phyloP scores from a whole-genome alignment of 1,140 invertebrate genomes.

The Dinothrombium tinctorium region DNA sequence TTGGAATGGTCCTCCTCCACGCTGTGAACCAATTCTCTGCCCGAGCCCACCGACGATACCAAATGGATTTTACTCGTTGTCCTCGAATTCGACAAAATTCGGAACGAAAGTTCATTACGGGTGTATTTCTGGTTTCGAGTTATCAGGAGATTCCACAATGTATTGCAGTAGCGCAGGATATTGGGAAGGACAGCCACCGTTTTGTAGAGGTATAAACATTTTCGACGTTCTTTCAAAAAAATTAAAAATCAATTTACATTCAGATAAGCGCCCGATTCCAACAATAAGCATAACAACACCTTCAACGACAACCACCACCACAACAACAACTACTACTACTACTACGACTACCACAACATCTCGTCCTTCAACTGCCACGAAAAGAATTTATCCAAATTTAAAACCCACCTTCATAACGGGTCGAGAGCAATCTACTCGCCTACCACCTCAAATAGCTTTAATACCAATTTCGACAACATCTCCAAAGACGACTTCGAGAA shows the following conservation, averaged over 20 bases:
- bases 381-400: too few species aligned
- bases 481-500: not conserved
- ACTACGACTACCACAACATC: not conserved
- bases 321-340: not conserved
- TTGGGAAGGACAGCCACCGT: conserved; percentile 47
- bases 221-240: too few species aligned
- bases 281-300: conserved; percentile 8
- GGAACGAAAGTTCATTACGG: conserved; percentile 46
- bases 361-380: conserved; percentile 1
- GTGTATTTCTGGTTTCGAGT: conserved; percentile 36
- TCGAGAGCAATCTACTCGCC: not conserved
- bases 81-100: conserved; percentile 35
- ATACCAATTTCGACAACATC: not conserved
- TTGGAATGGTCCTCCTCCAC: conserved; percentile 76
- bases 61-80: conserved; percentile 39
- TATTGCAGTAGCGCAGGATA: conserved; percentile 45
- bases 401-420: not conserved
- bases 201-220: conserved; percentile 10
- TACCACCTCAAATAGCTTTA: conserved; percentile 2
- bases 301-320: conserved; percentile 4
- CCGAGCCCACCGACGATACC: conserved; percentile 39
- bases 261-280: conserved; percentile 1
- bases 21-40: conserved; percentile 56
- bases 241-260: too few species aligned
- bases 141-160: conserved; percentile 36